Evolutionary conservation across 2,797 vertebrate species (phyloP).

Genomic region (Chloroceryle amazona): DNA sequence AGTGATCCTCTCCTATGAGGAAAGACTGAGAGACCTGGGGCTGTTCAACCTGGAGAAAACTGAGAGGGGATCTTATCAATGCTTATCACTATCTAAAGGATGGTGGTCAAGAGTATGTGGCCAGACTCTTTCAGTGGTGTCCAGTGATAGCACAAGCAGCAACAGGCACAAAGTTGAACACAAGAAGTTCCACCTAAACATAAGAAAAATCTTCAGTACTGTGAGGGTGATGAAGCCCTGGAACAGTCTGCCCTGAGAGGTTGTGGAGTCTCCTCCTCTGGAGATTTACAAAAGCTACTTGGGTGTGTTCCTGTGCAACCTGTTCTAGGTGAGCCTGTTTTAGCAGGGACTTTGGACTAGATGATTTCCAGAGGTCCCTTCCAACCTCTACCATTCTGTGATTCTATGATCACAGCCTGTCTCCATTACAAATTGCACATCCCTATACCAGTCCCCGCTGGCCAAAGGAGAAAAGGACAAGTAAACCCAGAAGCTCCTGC

Average conservation of each 20-base stretch:
- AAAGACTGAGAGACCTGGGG: too few relatives aligned
- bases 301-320: not conserved
- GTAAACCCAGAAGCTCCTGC: not conserved
- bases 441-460: not conserved
- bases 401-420: not conserved
- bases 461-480: not conserved
- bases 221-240: too few relatives aligned
- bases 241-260: too few relatives aligned
- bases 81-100: too few relatives aligned
- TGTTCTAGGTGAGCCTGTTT: not conserved
- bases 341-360: not conserved
- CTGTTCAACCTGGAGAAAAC: too few relatives aligned
- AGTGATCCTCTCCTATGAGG: not conserved
- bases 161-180: not conserved
- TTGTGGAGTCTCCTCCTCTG: not conserved
- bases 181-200: not conserved
- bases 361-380: not conserved
- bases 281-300: not conserved
- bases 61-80: too few relatives aligned
- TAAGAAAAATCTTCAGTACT: too few relatives aligned
- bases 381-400: not conserved
- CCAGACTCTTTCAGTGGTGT: not conserved
- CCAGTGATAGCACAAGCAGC: too few relatives aligned
- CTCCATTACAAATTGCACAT: not conserved
- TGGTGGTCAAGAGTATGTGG: not conserved